These are phyloP conservation scores for Drosophila emarginata DNA, from an alignment of 2,888 invertebrate species.

Conservation along the genomic window DNA sequence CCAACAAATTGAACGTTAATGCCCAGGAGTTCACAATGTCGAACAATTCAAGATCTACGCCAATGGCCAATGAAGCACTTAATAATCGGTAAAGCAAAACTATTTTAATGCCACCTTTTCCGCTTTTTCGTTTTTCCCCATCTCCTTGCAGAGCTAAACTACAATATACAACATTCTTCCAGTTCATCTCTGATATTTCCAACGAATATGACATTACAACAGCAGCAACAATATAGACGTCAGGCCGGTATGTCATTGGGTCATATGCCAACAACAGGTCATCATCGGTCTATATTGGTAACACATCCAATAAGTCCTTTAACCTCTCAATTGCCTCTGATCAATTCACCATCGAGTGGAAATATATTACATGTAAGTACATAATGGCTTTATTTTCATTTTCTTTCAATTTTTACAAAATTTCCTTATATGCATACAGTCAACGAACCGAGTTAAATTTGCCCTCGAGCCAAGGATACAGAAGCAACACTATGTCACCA, in stretches of 20 bases:
- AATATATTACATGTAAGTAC: conserved; percentile 86
- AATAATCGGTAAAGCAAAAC: conserved; percentile 78
- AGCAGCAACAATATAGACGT: conserved; percentile 78
- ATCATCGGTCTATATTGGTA: conserved; percentile 80
- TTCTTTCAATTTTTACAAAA: background rate
- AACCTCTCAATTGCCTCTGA: conserved; percentile 78
- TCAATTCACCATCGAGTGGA: conserved; percentile 87
- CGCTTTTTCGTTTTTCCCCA: conserved; percentile 61
- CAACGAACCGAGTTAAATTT: conserved; percentile 82
- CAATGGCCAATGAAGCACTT: conserved; percentile 62
- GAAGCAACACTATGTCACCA: conserved; percentile 70
- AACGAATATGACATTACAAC: conserved; percentile 81
- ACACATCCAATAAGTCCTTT: conserved; percentile 80
- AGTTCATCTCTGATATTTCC: conserved; percentile 82
- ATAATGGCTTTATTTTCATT: background rate
- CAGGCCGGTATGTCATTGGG: conserved; percentile 82
- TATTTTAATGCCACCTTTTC: conserved; percentile 64
- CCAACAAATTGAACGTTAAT: conserved; percentile 91
- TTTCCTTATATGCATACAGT: conserved; percentile 32
- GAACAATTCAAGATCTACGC: conserved; percentile 42
- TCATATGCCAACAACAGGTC: conserved; percentile 67
- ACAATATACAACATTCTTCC: conserved; percentile 83
- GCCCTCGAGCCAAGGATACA: conserved; percentile 79
- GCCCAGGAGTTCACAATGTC: conserved; percentile 95
- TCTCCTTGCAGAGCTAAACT: conserved; percentile 82